These are phyloP conservation scores for Euzetes globulus DNA, from an alignment of 2,888 invertebrate genomes.

Conservation along the genomic window DNA sequence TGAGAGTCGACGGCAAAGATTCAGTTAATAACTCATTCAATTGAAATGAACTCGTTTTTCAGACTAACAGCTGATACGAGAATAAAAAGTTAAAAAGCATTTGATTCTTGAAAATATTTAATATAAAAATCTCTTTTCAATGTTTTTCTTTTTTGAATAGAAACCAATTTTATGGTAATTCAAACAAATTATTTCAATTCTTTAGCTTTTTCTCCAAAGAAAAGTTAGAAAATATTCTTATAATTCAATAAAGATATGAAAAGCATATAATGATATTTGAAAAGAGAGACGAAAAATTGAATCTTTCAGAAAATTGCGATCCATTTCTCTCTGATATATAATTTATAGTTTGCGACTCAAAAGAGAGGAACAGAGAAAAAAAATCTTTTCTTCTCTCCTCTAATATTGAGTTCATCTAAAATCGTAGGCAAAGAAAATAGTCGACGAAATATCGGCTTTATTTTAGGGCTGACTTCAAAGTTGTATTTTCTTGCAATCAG, in stretches of 20 bases:
- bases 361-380: background rate
- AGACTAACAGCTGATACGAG: background rate
- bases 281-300: background rate
- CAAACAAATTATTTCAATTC: constrained; percentile 12
- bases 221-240: background rate
- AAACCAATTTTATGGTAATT: constrained; percentile 11
- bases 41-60: background rate
- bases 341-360: background rate
- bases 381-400: background rate
- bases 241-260: constrained; percentile 3
- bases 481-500: background rate
- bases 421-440: no score
- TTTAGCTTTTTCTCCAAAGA: background rate
- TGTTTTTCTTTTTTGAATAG: background rate
- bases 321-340: constrained; percentile 11
- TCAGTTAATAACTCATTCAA: background rate
- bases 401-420: background rate
- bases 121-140: background rate
- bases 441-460: background rate
- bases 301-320: background rate
- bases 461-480: background rate
- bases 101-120: background rate
- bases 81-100: background rate
- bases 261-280: background rate
- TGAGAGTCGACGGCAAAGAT: background rate